Evolutionary conservation across 2,113 vertebrate genomes (phyloP).

Genomic region (Tetrax tetrax): DNA sequence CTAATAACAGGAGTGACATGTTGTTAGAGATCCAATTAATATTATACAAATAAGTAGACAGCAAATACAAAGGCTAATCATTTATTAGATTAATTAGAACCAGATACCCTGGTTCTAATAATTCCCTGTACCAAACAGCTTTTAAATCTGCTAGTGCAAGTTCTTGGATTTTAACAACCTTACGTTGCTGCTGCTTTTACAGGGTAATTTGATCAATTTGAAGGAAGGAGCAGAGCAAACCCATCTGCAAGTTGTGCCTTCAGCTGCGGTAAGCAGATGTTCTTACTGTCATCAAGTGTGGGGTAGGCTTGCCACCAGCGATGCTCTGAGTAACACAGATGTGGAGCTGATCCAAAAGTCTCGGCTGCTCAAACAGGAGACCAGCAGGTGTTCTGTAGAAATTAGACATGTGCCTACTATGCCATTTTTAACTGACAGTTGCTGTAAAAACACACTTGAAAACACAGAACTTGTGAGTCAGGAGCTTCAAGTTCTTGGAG

Average conservation of each 20-base stretch:
- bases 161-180: neutral
- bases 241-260: neutral
- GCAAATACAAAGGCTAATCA: neutral
- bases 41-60: neutral
- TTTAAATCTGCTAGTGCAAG: neutral
- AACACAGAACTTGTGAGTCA: neutral
- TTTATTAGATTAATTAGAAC: too few relatives aligned
- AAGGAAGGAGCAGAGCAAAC: neutral
- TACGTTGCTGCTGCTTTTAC: neutral
- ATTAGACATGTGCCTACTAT: neutral
- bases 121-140: neutral
- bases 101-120: neutral
- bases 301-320: fast-evolving
- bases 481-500: neutral
- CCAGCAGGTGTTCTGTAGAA: neutral
- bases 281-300: neutral
- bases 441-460: neutral
- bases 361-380: neutral
- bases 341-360: neutral
- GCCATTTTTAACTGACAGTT: neutral
- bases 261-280: neutral
- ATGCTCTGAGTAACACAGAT: neutral
- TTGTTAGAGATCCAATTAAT: neutral
- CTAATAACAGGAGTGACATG: neutral
- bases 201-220: neutral